Conservation (phyloP, 2,113 vertebrate genomes). For the Erythrocebus patas region DNA sequence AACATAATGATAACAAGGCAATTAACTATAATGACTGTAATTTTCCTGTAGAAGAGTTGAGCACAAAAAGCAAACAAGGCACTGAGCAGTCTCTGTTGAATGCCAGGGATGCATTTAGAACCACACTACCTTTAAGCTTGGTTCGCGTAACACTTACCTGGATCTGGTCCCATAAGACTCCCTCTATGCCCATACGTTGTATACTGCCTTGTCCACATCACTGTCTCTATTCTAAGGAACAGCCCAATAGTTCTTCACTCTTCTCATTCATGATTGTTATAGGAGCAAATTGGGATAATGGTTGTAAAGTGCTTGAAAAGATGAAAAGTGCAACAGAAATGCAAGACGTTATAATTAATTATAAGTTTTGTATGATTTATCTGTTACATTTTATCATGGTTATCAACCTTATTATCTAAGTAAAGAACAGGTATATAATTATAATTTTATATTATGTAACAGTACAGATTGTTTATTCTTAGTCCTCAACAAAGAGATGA, state of each 20-base stretch:
- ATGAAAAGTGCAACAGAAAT: background rate
- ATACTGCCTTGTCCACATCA: no score
- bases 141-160: accelerated
- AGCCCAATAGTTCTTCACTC: background rate
- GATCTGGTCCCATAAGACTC: background rate
- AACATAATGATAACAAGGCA: background rate
- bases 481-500: background rate
- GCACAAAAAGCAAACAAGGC: background rate
- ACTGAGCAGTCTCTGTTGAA: background rate
- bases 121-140: accelerated
- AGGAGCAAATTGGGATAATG: background rate
- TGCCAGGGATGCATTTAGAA: accelerated
- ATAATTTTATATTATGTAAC: background rate
- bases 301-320: background rate
- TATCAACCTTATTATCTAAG: background rate
- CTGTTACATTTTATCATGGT: background rate
- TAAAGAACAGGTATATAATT: background rate
- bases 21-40: background rate
- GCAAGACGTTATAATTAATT: background rate
- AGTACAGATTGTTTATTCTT: background rate
- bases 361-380: background rate
- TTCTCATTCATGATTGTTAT: background rate
- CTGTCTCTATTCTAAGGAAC: background rate
- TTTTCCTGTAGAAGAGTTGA: background rate
- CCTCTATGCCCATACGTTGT: accelerated